Base-by-base conservation (phyloP, 2,888 invertebrate species). In the Cryptocephalus primarius region DNA sequence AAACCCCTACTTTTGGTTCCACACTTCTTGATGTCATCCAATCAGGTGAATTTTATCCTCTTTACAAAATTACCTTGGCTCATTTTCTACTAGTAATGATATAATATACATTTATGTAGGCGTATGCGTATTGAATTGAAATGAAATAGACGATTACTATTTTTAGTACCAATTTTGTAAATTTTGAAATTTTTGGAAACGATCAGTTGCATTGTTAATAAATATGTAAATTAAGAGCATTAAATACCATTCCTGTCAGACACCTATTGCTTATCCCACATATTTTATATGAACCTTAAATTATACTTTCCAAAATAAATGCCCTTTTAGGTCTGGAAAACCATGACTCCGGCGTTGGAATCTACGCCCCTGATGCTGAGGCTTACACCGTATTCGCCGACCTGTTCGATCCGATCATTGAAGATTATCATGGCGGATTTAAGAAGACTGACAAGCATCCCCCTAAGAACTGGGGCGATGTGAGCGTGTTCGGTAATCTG, bases 361-460 rank as follows among this genome's bases (percentile, higher is more conserved):
- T 96, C 75, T 96, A 96, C 70, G 96, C 96, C 48, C 94, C 95
- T 50, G 96, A 96, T 71, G 94, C 95, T 54, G 95, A 96, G 73
- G 72, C 94, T 46, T 97, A 96, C 79, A 83, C 86, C 60, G 80
- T 87, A 47, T 97, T 96, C 72, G 79, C 88, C 54, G 89, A 88
- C 48, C 78, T 97, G 59, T 96, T 97, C 73, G 92, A 96, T 75
- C 94, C 94, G 71, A 88, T 97, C 77, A 96, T 97, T 72, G 92
- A 93, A 70, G 94, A 94, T 70, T 95, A 95, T 79, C 95, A 95
- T 76, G 81, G 79, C 71, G 94, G 94, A 61, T 95, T 95, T 82
- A 89, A 88, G 79, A 85, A 89, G 73, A 83, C 83, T 68, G 92
- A 92, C 76, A 88, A 88, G 72, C 96, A 97, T 74, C 96, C 96